phyloP scores from a whole-genome alignment of 2,888 invertebrate species.

The Synanthedon tipuliformis region DNA sequence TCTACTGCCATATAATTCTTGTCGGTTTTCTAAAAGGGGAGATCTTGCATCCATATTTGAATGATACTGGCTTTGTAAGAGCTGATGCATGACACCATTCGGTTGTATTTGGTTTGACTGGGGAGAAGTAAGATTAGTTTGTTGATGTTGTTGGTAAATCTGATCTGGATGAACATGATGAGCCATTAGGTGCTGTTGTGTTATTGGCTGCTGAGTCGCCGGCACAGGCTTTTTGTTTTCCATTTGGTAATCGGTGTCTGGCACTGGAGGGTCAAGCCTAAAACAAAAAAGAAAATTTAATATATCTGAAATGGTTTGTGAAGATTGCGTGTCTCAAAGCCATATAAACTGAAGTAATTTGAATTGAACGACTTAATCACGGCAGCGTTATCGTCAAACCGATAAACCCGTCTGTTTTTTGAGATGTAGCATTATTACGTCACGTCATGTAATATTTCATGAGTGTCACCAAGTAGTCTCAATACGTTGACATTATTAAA shows the following conservation, averaged over 20 bases:
- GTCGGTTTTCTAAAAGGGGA: slow-evolving; percentile 66
- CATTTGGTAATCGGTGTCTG: slow-evolving; percentile 73
- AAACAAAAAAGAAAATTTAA: slow-evolving; percentile 27
- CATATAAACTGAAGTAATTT: neutral
- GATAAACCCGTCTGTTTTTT: slow-evolving; percentile 27
- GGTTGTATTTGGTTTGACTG: slow-evolving; percentile 56
- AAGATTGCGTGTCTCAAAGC: neutral
- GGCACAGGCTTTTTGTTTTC: slow-evolving; percentile 73
- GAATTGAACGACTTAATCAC: slow-evolving; percentile 32
- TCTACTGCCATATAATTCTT: slow-evolving; percentile 68
- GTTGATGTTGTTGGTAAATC: slow-evolving; percentile 58
- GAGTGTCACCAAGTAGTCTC: neutral
- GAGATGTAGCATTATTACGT: neutral
- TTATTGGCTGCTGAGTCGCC: slow-evolving; percentile 68
- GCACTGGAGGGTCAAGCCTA: slow-evolving; percentile 80
- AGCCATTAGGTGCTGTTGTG: slow-evolving; percentile 56
- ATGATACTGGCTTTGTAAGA: slow-evolving; percentile 59
- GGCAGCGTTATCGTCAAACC: slow-evolving; percentile 27
- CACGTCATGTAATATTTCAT: neutral
- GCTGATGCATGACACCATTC: slow-evolving; percentile 70
- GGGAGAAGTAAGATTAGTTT: slow-evolving; percentile 43
- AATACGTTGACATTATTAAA: neutral
- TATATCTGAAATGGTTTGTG: neutral
- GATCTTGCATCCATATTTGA: slow-evolving; percentile 61
- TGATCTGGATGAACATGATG: slow-evolving; percentile 64